Percentiles rank a stretch among this genome's conserved stretches.
phyloP scores from a whole-genome alignment of 2,113 vertebrate species.

The Nyctereutes procyonoides region DNA sequence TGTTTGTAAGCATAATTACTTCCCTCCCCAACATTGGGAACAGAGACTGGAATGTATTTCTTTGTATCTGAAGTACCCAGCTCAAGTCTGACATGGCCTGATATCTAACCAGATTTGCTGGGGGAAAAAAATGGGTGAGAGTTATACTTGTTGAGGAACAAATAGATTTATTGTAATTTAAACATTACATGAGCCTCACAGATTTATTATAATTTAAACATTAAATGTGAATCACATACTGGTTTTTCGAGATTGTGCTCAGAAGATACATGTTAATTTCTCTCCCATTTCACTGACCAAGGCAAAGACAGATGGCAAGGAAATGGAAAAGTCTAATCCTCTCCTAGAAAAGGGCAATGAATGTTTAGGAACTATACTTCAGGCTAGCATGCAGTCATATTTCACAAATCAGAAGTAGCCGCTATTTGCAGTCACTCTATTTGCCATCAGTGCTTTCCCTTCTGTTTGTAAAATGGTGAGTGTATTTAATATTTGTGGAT shows the following conservation, averaged over 20 bases:
- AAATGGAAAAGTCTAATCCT: neutral
- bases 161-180: neutral
- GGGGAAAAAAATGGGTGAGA: neutral
- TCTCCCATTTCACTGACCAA: neutral
- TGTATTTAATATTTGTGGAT: neutral
- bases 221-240: neutral
- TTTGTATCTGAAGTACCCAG: neutral
- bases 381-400: neutral
- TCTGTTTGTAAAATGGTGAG: neutral
- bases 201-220: neutral
- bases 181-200: neutral
- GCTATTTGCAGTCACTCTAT: neutral
- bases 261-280: neutral
- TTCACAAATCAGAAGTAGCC: neutral
- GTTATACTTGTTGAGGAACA: neutral
- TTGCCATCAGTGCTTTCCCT: neutral
- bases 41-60: neutral
- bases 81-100: neutral
- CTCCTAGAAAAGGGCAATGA: neutral
- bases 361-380: neutral
- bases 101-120: neutral
- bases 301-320: neutral
- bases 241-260: neutral
- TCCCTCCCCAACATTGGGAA: neutral
- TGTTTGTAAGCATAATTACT: neutral